Conservation (phyloP, 2,113 vertebrate genomes). For the Ardeotis arabs region DNA sequence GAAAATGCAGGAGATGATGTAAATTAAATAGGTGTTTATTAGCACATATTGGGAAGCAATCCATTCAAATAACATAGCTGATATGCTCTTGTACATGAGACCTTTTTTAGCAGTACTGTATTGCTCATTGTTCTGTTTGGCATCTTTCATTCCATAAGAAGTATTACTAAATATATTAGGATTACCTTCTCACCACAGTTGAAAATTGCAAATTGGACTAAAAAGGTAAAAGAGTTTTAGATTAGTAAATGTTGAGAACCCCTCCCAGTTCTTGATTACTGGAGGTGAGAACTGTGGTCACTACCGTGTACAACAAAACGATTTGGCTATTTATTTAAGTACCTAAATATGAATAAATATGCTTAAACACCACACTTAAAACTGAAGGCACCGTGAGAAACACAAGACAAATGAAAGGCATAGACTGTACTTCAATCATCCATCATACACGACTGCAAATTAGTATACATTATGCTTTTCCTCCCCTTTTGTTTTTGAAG, state of each 20-base stretch:
- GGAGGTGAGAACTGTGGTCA: background rate
- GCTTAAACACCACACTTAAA: background rate
- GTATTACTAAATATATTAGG: background rate
- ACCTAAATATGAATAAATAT: background rate
- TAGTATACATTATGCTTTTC: background rate
- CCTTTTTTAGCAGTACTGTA: background rate
- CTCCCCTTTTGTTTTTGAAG: background rate
- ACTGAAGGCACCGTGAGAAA: background rate
- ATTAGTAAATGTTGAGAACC: background rate
- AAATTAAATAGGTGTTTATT: background rate
- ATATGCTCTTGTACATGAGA: too few species aligned
- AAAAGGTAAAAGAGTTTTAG: background rate
- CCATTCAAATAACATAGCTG: background rate
- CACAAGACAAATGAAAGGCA: background rate
- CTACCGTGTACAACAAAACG: background rate
- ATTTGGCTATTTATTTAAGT: background rate
- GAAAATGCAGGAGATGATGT: background rate
- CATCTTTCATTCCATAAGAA: background rate
- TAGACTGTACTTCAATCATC: background rate
- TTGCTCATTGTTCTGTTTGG: background rate
- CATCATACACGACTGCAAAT: rapidly evolving
- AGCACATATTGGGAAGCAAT: background rate
- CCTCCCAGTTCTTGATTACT: background rate
- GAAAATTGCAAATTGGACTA: background rate
- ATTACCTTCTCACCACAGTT: background rate